These are phyloP conservation scores for Odontothrips loti DNA, from an alignment of 2,888 invertebrate genomes.

Conservation along the genomic window DNA sequence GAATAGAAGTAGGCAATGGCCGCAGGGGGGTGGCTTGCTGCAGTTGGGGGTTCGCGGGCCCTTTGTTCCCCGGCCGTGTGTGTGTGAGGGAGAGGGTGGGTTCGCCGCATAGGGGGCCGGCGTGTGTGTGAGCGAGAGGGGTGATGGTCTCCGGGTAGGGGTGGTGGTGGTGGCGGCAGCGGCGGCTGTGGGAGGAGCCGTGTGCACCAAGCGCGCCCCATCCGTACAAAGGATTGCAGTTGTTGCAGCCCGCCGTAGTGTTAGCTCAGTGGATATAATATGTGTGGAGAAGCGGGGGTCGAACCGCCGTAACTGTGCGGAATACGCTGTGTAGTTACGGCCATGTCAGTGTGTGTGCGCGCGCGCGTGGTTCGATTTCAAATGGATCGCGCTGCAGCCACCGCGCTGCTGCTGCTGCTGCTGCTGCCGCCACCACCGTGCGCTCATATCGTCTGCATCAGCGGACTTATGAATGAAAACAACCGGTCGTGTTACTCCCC, in stretches of 20 bases:
- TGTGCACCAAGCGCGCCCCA: too few species aligned
- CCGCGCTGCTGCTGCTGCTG: too few species aligned
- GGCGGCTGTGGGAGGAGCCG: background rate
- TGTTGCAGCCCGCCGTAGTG: too few species aligned
- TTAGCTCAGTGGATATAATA: background rate
- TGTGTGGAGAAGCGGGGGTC: too few species aligned
- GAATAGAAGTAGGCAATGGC: background rate
- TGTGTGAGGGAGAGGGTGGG: too few species aligned
- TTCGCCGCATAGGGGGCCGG: too few species aligned
- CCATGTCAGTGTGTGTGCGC: background rate
- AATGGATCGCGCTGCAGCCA: conserved; percentile 3
- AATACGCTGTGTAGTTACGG: too few species aligned
- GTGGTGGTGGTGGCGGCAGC: background rate
- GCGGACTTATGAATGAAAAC: conserved; percentile 11
- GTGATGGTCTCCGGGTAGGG: background rate
- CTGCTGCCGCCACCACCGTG: too few species aligned
- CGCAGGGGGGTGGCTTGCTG: background rate
- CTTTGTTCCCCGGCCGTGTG: background rate
- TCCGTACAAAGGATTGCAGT: too few species aligned
- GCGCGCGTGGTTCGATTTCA: background rate
- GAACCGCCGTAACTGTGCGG: too few species aligned
- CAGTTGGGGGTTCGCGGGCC: background rate
- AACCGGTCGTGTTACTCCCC: background rate
- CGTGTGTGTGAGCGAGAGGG: too few species aligned
- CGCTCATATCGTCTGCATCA: background rate